Conservation (phyloP, 1,140 invertebrate genomes). For the Leptopilina boulardi region DNA sequence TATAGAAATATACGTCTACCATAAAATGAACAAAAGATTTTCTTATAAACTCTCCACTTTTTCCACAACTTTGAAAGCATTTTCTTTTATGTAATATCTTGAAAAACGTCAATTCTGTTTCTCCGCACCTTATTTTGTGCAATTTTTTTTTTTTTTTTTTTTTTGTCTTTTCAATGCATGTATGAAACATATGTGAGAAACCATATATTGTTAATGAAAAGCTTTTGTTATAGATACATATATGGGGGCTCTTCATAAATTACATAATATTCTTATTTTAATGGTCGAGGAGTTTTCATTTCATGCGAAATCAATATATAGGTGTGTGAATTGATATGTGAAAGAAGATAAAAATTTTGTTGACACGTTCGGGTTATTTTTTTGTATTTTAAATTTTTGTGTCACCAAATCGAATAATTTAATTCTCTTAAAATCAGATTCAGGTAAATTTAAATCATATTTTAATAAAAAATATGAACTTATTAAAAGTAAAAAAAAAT, state of each 20-base stretch:
- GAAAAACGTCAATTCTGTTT: not conserved
- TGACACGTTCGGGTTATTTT: not conserved
- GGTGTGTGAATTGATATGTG: not conserved
- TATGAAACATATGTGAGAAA: not conserved
- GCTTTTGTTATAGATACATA: not conserved
- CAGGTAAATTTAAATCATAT: too few relatives aligned
- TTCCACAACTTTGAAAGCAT: constrained; percentile 6
- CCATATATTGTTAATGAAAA: constrained; percentile 13
- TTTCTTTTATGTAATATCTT: constrained; percentile 5
- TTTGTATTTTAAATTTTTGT: not conserved
- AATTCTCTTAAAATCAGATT: too few relatives aligned
- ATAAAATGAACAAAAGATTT: constrained; percentile 30
- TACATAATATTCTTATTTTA: constrained; percentile 9
- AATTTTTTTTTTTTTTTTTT: not conserved
- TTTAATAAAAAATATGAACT: too few relatives aligned
- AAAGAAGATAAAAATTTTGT: not conserved
- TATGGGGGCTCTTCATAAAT: constrained; percentile 15
- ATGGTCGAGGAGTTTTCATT: not conserved
- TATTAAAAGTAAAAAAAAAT: too few relatives aligned
- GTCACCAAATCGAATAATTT: too few relatives aligned
- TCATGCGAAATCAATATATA: constrained; percentile 1
- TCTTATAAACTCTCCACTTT: constrained; percentile 20
- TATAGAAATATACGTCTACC: constrained; percentile 4
- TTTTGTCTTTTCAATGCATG: not conserved
- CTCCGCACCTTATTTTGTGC: not conserved